Evolutionary conservation across 2,113 vertebrate genomes (phyloP).

Genomic region (Xenopus tropicalis): DNA sequence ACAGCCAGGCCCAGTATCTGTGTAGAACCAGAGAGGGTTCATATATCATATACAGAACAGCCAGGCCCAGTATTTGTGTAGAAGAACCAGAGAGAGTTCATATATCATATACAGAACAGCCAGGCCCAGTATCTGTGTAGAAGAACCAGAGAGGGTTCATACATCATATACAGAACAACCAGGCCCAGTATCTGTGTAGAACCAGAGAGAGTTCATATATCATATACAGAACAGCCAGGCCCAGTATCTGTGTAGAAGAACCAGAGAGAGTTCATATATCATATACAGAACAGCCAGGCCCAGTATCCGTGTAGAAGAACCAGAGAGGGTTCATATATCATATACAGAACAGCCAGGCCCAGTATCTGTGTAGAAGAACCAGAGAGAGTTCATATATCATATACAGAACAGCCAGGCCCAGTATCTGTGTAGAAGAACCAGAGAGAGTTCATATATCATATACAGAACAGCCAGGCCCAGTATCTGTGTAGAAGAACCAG

Average conservation of each 20-base stretch:
- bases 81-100: neutral
- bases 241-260: rapidly evolving
- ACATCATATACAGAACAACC: no score
- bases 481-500: rapidly evolving
- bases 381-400: slow-evolving; percentile 32
- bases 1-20: rapidly evolving
- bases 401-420: rapidly evolving
- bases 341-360: no score
- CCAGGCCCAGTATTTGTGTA: rapidly evolving
- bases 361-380: rapidly evolving
- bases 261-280: slow-evolving; percentile 28
- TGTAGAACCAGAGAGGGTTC: neutral
- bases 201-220: slow-evolving; percentile 28
- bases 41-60: no score
- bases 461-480: rapidly evolving
- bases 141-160: neutral
- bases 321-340: slow-evolving; percentile 29
- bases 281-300: no score
- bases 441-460: slow-evolving; percentile 34
- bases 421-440: rapidly evolving
- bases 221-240: no score
- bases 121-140: rapidly evolving
- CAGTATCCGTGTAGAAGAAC: rapidly evolving
- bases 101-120: no score
- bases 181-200: rapidly evolving